Base-by-base conservation (phyloP, 2,888 invertebrate genomes). In the Drosophila anceps region DNA sequence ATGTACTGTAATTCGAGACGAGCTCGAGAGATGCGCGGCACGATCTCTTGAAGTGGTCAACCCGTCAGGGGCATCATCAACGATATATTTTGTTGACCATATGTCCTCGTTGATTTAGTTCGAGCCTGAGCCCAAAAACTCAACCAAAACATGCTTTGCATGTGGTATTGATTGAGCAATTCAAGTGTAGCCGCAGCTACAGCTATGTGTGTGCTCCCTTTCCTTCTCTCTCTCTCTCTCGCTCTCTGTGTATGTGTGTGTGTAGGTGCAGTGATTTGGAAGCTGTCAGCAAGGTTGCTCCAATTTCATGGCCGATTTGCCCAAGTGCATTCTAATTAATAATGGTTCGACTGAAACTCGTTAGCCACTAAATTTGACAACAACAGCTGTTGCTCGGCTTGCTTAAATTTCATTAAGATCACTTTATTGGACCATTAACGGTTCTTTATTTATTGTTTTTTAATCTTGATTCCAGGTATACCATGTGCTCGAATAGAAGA, bases 131-230 rank as follows among this genome's bases (percentile, higher is more conserved):
- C 60, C 61, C 63, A 60, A 69, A 67, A 77, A 77, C 69, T 69
- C 33, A 61, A 67, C 39, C 73, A 66, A 69, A 65, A 73, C 59
- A 71, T 76, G 69, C 79, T 77, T 85, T 81, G 78, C 82, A 78
- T 84, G 78, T 77, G 81, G 84, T 76, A 79, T 84, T 88, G 81
- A 87, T 87, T 87, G 88, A 86, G 84, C 75, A 87, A 87, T 88
- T 88, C 84, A 53, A 68, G 73, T 71, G 72, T 55, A 79, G 65
- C 69, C 61, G 31, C 63, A 67, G 18, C 27, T 44, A 44, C 15
- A 24, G 24, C 27, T 29, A n/a, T 27, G 3, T 63, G 18, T 67
- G 39, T 33, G 37, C 24, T 13, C 41, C 37, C 37, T 39, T 6
- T 24, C 24, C 24, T 4, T 24, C 24, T 20, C 5, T 2, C 12